Evolutionary conservation across 1,140 invertebrate genomes (phyloP), one percentile per base, ranked within the genome.

Genomic region (Belonocnema kinseyi): DNA sequence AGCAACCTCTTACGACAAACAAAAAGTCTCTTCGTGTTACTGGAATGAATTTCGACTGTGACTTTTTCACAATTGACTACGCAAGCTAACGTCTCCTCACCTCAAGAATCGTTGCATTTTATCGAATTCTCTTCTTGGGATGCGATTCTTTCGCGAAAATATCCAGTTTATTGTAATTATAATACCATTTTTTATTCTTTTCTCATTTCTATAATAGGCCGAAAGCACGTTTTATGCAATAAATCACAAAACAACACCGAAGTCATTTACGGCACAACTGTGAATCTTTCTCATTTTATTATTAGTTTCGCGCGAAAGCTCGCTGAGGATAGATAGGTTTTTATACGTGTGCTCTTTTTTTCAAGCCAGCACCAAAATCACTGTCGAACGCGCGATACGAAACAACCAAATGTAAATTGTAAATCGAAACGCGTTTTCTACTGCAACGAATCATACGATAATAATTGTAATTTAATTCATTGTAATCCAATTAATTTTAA

Each of bases 1-100:
- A 79, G 72, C 83, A 86, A 88, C 84, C 84, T 83, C 88, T 83
- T 87, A 85, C 83, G 88, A 85, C 87, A 88, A 88, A 87, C 86
- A 40, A 66, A 66, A 33, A 66, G 8, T 66, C 14, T 75, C 85
- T 84, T 85, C 14, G 74, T 82, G 83, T 82, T 50, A 56, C 0
- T 66, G 21, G 14, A 61, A 50, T 75, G 26, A 17, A 70, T 52
- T 72, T 53, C 46, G 66, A 71, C 33, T 56, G 26, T 19, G 46
- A 75, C 6, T 10, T 75, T 50, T 50, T 51, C 17, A 66, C 16
- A 73, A 73, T 73, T 16, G 72, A 40, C 50, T 73, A 73, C 40
- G 16, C 17, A 40, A 14, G 26, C 26, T 14, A 46, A 46, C 8
- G 40, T 10, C 40, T 46, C 40, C 11, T 46, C 40, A 11, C 0